Evolutionary conservation across 1,140 invertebrate species (phyloP).

Genomic region (Planococcus citri): DNA sequence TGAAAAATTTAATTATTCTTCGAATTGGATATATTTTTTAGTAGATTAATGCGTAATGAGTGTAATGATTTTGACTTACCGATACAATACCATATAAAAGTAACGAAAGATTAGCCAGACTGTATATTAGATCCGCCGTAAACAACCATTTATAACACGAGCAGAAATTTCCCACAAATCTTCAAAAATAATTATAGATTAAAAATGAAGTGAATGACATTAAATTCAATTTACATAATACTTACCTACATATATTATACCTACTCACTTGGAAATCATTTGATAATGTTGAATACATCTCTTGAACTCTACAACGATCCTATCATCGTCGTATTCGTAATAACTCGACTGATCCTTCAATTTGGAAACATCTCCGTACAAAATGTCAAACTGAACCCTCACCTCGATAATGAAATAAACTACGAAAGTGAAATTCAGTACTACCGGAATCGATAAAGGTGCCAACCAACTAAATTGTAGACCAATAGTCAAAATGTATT

Average conservation of each 20-base stretch:
- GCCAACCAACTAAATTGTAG: not conserved
- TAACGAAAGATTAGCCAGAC: not conserved
- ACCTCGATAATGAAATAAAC: conserved; percentile 6
- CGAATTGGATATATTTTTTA: no score
- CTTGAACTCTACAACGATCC: not conserved
- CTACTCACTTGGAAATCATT: not conserved
- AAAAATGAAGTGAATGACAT: no score
- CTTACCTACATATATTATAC: no score
- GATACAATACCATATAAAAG: not conserved
- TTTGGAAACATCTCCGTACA: not conserved
- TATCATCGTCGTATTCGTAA: not conserved
- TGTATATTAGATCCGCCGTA: not conserved
- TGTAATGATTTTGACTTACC: no score
- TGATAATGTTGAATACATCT: not conserved
- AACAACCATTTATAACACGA: not conserved
- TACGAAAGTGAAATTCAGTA: not conserved
- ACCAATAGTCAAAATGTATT: not conserved
- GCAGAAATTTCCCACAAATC: not conserved
- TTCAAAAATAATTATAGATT: not conserved
- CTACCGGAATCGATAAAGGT: not conserved
- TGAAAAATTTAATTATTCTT: no score
- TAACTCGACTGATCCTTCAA: not conserved
- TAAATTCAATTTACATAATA: no score
- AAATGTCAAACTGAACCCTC: not conserved
- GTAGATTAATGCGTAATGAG: no score